Conservation (phyloP, 2,888 invertebrate genomes). For the Plebejus melissa region DNA sequence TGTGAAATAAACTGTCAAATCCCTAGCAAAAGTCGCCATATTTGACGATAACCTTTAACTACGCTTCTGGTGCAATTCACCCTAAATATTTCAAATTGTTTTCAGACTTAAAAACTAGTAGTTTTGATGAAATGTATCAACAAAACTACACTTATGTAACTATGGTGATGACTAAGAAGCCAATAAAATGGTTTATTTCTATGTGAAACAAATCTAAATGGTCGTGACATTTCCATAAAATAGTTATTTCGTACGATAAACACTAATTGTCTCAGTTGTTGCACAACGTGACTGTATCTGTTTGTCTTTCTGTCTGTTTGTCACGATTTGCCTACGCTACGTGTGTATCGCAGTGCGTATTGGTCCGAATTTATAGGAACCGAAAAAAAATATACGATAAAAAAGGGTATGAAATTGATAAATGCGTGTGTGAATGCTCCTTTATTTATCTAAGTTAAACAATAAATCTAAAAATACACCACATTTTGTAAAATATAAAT, state of each 20-base stretch:
- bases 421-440: background rate
- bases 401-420: background rate
- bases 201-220: background rate
- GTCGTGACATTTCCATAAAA: constrained; percentile 26
- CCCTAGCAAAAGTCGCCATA: too few relatives aligned
- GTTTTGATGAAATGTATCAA: background rate
- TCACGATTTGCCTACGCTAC: background rate
- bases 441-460: background rate
- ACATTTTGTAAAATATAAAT: too few relatives aligned
- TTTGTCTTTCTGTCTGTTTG: constrained; percentile 18
- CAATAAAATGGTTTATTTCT: constrained; percentile 9
- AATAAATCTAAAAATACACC: too few relatives aligned
- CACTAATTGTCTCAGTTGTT: constrained; percentile 14
- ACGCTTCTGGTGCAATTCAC: too few relatives aligned
- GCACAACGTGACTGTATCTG: constrained; percentile 13
- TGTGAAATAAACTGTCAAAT: too few relatives aligned
- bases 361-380: background rate
- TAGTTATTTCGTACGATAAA: background rate
- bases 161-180: background rate
- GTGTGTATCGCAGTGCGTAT: background rate
- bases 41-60: too few relatives aligned
- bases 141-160: background rate
- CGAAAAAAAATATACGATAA: background rate
- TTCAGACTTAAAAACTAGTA: too few relatives aligned
- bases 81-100: too few relatives aligned